A percentile compares a stretch with the other conserved stretches of the same genome.
phyloP scores from a whole-genome alignment of 2,888 invertebrate genomes.

The Amorpha juglandis region DNA sequence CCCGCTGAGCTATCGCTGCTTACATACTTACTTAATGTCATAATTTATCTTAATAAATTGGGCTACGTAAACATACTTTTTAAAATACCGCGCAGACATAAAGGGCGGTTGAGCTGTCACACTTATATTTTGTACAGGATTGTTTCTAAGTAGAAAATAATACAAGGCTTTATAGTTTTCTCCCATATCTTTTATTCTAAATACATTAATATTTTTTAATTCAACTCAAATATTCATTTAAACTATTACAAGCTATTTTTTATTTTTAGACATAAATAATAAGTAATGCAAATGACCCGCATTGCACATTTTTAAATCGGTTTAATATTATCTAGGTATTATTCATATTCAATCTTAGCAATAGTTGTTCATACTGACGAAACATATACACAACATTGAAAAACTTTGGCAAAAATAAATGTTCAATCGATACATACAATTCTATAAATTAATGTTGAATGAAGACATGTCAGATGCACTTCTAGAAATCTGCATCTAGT shows the following conservation, averaged over 20 bases:
- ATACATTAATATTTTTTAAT: slow-evolving; percentile 84
- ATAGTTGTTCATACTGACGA: slow-evolving; percentile 76
- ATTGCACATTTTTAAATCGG: slow-evolving; percentile 81
- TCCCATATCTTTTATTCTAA: slow-evolving; percentile 84
- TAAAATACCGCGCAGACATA: no score
- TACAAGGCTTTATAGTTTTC: slow-evolving; percentile 57
- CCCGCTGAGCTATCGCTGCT: no score
- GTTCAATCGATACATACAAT: slow-evolving; percentile 36
- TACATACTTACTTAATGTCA: no score
- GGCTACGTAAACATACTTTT: no score
- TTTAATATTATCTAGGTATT: slow-evolving; percentile 78
- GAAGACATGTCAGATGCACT: slow-evolving; percentile 35
- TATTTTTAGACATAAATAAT: slow-evolving; percentile 79
- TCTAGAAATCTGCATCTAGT: not conserved
- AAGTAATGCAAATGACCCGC: slow-evolving; percentile 83
- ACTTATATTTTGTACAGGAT: no score
- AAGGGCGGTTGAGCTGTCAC: no score
- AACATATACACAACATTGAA: slow-evolving; percentile 71
- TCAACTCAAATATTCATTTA: slow-evolving; percentile 84
- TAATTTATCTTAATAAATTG: no score
- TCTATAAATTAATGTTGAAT: slow-evolving; percentile 53
- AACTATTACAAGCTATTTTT: slow-evolving; percentile 84
- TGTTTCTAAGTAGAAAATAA: slow-evolving; percentile 38
- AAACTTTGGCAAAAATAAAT: slow-evolving; percentile 62
- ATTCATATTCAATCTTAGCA: slow-evolving; percentile 77